Percentiles rank a stretch among this genome's conserved stretches.
Evolutionary conservation across 2,888 invertebrate genomes (phyloP).

Genomic region (Rhogogaster chlorosoma): DNA sequence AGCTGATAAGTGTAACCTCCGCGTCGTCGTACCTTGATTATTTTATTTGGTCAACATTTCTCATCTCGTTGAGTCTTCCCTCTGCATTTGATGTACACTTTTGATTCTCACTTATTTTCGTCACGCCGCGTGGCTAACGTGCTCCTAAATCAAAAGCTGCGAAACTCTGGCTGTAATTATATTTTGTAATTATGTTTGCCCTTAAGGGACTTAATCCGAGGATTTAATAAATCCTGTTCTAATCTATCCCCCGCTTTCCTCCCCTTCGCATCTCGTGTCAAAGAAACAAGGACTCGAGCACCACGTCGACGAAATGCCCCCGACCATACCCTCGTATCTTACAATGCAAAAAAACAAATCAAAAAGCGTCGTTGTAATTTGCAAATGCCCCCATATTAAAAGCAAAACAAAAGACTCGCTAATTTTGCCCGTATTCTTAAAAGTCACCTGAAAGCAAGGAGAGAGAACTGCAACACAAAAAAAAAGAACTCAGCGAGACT

Average conservation of each 20-base stretch:
- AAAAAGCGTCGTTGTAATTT: constrained; percentile 1
- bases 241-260: constrained; percentile 30
- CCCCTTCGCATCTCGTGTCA: not conserved
- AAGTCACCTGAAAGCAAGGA: not conserved
- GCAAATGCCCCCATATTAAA: not conserved
- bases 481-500: not conserved
- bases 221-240: constrained; percentile 18
- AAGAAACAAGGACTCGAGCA: constrained; percentile 3
- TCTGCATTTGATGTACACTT: not conserved
- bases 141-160: not conserved
- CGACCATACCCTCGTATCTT: not conserved
- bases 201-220: constrained; percentile 6
- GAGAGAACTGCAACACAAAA: not conserved
- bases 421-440: not conserved
- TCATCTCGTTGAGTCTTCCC: not conserved
- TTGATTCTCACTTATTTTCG: not conserved
- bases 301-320: not conserved
- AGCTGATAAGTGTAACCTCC: not conserved
- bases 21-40: not conserved
- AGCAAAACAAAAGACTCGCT: constrained; percentile 26
- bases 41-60: not conserved
- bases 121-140: not conserved
- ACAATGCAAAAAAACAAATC: not conserved
- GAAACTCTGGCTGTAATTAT: not conserved
- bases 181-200: constrained; percentile 15